These are phyloP conservation scores for Syngnathus rostellatus DNA, from an alignment of 2,797 vertebrate species.

Conservation along the genomic window DNA sequence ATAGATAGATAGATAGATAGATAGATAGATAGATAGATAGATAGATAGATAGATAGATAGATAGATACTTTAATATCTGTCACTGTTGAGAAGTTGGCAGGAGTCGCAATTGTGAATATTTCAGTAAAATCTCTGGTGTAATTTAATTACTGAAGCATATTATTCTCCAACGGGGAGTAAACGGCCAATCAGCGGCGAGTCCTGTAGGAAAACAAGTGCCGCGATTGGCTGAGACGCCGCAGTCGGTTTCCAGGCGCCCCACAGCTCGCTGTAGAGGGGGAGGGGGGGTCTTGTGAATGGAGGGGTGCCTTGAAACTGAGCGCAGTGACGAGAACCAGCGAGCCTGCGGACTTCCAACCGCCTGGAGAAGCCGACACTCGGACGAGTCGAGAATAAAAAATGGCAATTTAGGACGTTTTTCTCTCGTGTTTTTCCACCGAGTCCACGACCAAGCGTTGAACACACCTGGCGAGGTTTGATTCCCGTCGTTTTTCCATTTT, in stretches of 20 bases:
- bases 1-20: neutral
- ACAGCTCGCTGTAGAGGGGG: slow-evolving; percentile 18
- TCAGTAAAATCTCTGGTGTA: slow-evolving; percentile 23
- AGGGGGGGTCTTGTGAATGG: slow-evolving; percentile 75
- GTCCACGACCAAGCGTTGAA: neutral
- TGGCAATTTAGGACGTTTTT: slow-evolving; percentile 19
- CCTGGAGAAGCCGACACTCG: slow-evolving; percentile 33
- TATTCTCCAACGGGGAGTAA: slow-evolving; percentile 33
- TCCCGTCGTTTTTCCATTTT: neutral
- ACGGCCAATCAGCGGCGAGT: slow-evolving; percentile 66
- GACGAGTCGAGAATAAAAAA: slow-evolving; percentile 28
- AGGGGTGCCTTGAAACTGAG: slow-evolving; percentile 70
- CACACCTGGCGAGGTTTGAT: neutral
- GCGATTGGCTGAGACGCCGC: slow-evolving; percentile 68
- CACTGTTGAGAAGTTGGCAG: neutral
- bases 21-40: neutral
- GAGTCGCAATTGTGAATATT: slow-evolving; percentile 21
- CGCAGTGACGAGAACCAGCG: slow-evolving; percentile 54
- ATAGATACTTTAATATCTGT: neutral
- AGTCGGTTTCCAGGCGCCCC: slow-evolving; percentile 54
- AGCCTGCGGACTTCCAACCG: slow-evolving; percentile 54
- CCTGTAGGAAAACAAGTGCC: slow-evolving; percentile 71
- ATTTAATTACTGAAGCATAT: slow-evolving; percentile 49
- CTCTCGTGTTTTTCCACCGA: neutral
- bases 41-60: neutral